Evolutionary conservation across 2,888 invertebrate species (phyloP).

Genomic region (Trachelus troglodyta): DNA sequence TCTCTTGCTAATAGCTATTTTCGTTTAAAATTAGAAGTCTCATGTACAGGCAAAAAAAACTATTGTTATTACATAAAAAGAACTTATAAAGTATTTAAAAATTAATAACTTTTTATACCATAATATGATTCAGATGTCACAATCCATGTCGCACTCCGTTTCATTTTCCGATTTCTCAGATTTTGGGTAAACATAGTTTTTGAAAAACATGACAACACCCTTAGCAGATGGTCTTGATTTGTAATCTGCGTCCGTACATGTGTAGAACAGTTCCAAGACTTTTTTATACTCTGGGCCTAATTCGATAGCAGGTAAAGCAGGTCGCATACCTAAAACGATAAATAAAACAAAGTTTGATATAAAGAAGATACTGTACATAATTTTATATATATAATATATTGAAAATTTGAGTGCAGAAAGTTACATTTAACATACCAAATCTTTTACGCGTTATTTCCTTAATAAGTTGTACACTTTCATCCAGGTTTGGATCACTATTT

Average conservation of each 20-base stretch:
- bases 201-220: slow-evolving; percentile 68
- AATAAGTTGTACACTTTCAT: slow-evolving; percentile 40
- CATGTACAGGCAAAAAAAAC: not conserved
- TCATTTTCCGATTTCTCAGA: not conserved
- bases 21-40: slow-evolving; percentile 38
- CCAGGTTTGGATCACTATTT: slow-evolving; percentile 39
- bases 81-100: slow-evolving; percentile 12
- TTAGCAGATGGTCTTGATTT: slow-evolving; percentile 73
- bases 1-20: slow-evolving; percentile 53
- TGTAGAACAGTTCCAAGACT: slow-evolving; percentile 77
- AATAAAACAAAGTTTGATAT: not conserved
- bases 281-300: slow-evolving; percentile 72
- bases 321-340: slow-evolving; percentile 73
- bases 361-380: not conserved
- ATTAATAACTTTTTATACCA: slow-evolving; percentile 14
- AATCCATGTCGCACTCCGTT: slow-evolving; percentile 10
- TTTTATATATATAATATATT: slow-evolving; percentile 21
- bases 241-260: slow-evolving; percentile 75
- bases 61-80: slow-evolving; percentile 18
- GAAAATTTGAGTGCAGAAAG: slow-evolving; percentile 5
- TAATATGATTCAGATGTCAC: slow-evolving; percentile 12
- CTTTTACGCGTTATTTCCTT: slow-evolving; percentile 22
- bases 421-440: not conserved
- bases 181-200: slow-evolving; percentile 49
- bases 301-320: slow-evolving; percentile 74